These are phyloP conservation scores for Actenoides lindsayi DNA, from an alignment of 2,113 vertebrate genomes.

Conservation along the genomic window DNA sequence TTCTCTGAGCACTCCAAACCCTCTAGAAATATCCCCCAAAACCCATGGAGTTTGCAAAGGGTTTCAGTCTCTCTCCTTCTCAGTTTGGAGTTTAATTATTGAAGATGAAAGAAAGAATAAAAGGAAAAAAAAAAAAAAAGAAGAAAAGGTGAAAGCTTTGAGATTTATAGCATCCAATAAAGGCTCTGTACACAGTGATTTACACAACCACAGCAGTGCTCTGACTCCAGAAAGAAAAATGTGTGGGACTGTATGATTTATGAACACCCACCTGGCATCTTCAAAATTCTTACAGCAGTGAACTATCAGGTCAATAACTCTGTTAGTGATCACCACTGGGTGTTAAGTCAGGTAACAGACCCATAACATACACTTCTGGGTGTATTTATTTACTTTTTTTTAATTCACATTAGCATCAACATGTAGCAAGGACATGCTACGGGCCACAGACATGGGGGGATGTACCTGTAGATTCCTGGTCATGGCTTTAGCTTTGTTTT, in stretches of 20 bases:
- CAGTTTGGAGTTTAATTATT: background rate
- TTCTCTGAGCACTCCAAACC: background rate
- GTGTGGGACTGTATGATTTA: background rate
- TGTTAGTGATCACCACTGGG: background rate
- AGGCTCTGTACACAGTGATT: background rate
- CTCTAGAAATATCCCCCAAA: background rate
- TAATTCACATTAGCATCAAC: fast-evolving
- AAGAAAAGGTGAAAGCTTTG: background rate
- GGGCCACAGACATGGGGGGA: fast-evolving
- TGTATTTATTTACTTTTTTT: background rate
- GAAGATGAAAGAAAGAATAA: background rate
- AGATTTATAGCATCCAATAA: background rate
- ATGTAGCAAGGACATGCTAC: fast-evolving
- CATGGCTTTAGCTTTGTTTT: background rate
- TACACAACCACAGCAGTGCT: background rate
- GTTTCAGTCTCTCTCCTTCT: background rate
- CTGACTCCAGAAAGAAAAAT: background rate
- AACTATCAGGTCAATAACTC: background rate
- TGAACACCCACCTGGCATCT: background rate
- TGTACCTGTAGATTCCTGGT: background rate
- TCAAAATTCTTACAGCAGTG: background rate
- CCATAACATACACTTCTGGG: background rate
- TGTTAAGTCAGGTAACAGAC: background rate
- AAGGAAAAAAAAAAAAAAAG: too few species aligned
- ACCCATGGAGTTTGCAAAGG: background rate